Percentiles rank a stretch among this genome's conserved stretches.
These are phyloP conservation scores for Ptycholaimellus sp. DNA, from an alignment of 2,888 invertebrate species.

Conservation along the genomic window DNA sequence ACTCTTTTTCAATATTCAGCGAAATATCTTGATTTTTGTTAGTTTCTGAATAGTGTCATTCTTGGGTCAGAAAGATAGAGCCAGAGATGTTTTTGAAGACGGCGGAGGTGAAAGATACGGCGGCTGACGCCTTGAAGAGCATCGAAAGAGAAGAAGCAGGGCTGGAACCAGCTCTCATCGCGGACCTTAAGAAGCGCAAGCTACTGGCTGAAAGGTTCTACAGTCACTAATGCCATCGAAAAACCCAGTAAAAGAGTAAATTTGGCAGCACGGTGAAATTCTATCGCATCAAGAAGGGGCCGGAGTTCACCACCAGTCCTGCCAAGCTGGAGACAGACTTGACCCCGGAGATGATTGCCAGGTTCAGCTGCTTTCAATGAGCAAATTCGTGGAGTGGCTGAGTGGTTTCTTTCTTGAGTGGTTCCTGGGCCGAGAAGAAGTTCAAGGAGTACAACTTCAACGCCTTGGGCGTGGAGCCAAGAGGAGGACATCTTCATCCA, in stretches of 20 bases:
- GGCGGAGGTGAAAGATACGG: conserved; percentile 33
- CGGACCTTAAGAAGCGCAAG: conserved; percentile 78
- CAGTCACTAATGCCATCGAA: conserved; percentile 10
- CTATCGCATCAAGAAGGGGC: conserved; percentile 56
- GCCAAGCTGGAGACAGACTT: conserved; percentile 76
- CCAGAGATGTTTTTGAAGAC: too few species aligned
- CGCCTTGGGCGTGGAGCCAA: conserved; percentile 56
- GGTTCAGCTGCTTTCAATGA: conserved; percentile 22
- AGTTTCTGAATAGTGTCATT: conserved; percentile 3
- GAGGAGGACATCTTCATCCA: conserved; percentile 74
- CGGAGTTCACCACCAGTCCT: conserved; percentile 52
- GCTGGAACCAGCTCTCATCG: conserved; percentile 40
- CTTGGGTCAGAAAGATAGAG: conserved; percentile 8
- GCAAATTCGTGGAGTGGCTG: not conserved
- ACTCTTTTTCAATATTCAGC: not conserved
- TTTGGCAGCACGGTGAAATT: conserved; percentile 52
- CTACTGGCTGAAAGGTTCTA: conserved; percentile 65
- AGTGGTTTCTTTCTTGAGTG: too few species aligned
- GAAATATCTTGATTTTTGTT: conserved; percentile 4
- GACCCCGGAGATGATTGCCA: conserved; percentile 67
- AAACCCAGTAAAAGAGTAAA: not conserved
- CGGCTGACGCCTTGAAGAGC: conserved; percentile 45
- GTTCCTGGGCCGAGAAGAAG: conserved; percentile 60
- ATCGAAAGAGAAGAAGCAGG: conserved; percentile 38
- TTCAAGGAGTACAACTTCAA: conserved; percentile 94